Evolutionary conservation across 2,888 invertebrate species (phyloP).

Genomic region (Andrena camellia): DNA sequence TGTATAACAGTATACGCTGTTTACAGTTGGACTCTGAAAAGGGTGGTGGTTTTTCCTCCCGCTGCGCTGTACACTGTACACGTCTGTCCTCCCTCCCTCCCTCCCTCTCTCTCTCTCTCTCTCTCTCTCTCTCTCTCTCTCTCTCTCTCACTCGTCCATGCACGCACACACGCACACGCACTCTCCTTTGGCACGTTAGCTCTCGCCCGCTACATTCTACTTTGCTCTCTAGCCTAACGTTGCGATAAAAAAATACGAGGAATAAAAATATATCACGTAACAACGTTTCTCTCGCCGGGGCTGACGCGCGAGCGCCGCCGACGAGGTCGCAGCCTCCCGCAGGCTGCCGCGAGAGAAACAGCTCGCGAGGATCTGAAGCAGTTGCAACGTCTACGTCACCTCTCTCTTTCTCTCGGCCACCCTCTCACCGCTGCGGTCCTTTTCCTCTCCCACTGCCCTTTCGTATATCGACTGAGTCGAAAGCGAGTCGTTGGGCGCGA

Average conservation of each 20-base stretch:
- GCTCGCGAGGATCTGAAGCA: conserved; percentile 38
- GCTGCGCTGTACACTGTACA: conserved; percentile 5
- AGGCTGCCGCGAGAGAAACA: conserved; percentile 41
- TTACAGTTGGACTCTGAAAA: conserved; percentile 30
- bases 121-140: not conserved
- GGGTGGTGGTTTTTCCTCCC: conserved; percentile 24
- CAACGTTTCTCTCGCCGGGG: conserved; percentile 54
- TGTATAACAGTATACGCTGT: conserved; percentile 1
- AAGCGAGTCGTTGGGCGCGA: too few species aligned
- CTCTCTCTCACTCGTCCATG: not conserved
- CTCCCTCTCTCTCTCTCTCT: conserved; percentile 8
- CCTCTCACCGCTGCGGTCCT: not conserved
- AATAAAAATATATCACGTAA: conserved; percentile 77
- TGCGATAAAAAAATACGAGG: conserved; percentile 75
- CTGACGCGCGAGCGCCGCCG: conserved; percentile 2
- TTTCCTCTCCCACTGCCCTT: not conserved
- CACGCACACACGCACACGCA: conserved; percentile 18
- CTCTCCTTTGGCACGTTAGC: conserved; percentile 73
- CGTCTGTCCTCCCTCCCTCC: not conserved
- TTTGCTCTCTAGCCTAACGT: conserved; percentile 65
- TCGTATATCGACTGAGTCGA: not conserved
- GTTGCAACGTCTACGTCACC: conserved; percentile 6
- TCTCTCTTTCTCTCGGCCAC: not conserved
- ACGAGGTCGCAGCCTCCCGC: not conserved
- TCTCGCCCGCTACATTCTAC: conserved; percentile 68